phyloP scores from a whole-genome alignment of 2,888 invertebrate genomes.

The Proisotoma minuta region DNA sequence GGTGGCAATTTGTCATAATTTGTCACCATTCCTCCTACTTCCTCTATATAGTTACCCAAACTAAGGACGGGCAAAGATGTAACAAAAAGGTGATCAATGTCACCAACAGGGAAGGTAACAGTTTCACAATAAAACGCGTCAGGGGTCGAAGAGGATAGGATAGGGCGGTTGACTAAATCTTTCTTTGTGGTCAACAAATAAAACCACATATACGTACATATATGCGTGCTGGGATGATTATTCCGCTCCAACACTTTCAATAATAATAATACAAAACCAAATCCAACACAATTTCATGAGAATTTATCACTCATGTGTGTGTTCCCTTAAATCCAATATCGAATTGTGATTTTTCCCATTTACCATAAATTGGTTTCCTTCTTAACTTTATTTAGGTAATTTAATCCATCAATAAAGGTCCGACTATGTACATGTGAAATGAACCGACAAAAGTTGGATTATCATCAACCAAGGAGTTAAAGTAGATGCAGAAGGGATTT shows the following conservation, averaged over 20 bases:
- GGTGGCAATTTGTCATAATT: not conserved
- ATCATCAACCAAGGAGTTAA: not conserved
- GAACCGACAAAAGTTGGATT: not conserved
- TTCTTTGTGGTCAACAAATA: not conserved
- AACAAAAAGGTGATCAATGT: not conserved
- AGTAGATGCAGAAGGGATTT: not conserved
- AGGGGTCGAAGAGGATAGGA: too few relatives aligned
- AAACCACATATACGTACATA: not conserved
- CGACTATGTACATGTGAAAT: too few relatives aligned
- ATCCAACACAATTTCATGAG: too few relatives aligned
- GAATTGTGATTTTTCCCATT: not conserved
- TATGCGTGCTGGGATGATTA: not conserved
- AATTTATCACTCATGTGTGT: too few relatives aligned
- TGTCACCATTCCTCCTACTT: not conserved
- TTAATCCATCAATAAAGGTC: not conserved
- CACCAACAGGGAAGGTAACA: too few relatives aligned
- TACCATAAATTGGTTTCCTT: not conserved
- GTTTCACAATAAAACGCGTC: too few relatives aligned
- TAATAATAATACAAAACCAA: too few relatives aligned
- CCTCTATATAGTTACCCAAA: not conserved
- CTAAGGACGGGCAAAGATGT: not conserved
- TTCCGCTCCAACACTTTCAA: not conserved
- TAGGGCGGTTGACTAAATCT: not conserved
- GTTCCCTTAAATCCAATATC: not conserved
- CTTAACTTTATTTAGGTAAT: not conserved